These are phyloP conservation scores for Phania funesta DNA, from an alignment of 2,888 invertebrate genomes.

Conservation along the genomic window DNA sequence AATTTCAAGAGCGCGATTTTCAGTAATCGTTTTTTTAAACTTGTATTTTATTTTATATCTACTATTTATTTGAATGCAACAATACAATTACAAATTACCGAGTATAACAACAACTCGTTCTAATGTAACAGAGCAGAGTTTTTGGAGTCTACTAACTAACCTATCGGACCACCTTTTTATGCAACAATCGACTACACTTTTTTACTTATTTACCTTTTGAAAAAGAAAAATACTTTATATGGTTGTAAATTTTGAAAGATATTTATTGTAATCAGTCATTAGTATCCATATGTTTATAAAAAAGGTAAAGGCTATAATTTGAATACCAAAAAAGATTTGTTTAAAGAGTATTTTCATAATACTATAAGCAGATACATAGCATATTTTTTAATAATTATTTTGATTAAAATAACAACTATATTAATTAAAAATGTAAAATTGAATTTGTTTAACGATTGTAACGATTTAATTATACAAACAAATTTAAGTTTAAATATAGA, in stretches of 20 bases:
- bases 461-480: slow-evolving; percentile 33
- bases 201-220: no score
- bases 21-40: no score
- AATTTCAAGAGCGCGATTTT: no score
- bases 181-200: no score
- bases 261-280: slow-evolving; percentile 57
- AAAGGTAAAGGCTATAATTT: slow-evolving; percentile 62
- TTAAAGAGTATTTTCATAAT: slow-evolving; percentile 20
- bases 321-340: slow-evolving; percentile 20
- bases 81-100: no score
- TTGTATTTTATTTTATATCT: no score
- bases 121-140: no score
- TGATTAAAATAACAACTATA: slow-evolving; percentile 56
- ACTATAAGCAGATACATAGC: slow-evolving; percentile 42
- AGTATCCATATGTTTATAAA: slow-evolving; percentile 25
- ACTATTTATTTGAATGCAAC: no score
- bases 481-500: not conserved
- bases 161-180: no score
- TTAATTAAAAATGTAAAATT: slow-evolving; percentile 37
- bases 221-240: not conserved
- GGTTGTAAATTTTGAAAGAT: slow-evolving; percentile 34
- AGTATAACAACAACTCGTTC: no score
- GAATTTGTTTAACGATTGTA: slow-evolving; percentile 54
- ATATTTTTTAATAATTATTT: slow-evolving; percentile 27
- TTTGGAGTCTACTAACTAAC: no score